Evolutionary conservation across 2,888 invertebrate species (phyloP).

Genomic region (Cheilosia urbana): DNA sequence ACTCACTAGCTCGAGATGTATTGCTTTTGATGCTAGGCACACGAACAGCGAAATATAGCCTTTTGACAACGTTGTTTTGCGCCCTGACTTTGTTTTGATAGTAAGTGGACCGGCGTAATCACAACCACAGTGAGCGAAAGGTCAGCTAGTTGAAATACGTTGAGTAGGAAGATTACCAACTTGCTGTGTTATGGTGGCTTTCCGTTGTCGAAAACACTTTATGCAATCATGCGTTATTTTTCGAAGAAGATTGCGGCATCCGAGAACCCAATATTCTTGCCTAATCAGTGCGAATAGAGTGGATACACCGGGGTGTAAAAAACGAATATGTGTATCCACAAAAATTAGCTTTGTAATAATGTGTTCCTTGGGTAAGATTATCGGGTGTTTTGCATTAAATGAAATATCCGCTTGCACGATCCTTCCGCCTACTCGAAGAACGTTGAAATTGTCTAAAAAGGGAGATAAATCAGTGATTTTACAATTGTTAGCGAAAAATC

Average conservation of each 20-base stretch:
- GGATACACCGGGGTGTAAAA: too few species aligned
- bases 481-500: background rate
- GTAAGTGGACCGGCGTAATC: slow-evolving; percentile 54
- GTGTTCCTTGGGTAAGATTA: slow-evolving; percentile 36
- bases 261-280: slow-evolving; percentile 10
- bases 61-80: slow-evolving; percentile 26
- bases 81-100: slow-evolving; percentile 17
- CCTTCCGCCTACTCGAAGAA: slow-evolving; percentile 10
- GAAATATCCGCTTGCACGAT: slow-evolving; percentile 13
- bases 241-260: too few species aligned
- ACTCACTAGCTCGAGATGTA: slow-evolving; percentile 52
- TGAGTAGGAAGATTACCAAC: slow-evolving; percentile 40
- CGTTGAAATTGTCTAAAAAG: background rate
- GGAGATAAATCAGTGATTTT: background rate
- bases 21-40: slow-evolving; percentile 40
- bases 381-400: slow-evolving; percentile 31
- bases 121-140: slow-evolving; percentile 43
- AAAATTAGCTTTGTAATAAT: background rate
- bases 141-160: slow-evolving; percentile 15
- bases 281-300: slow-evolving; percentile 10
- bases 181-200: slow-evolving; percentile 3
- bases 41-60: slow-evolving; percentile 54
- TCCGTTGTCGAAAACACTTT: slow-evolving; percentile 9
- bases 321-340: too few species aligned
- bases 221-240: too few species aligned